Base-by-base conservation (phyloP, 2,888 invertebrate species). In the Barypeithes pellucidus region DNA sequence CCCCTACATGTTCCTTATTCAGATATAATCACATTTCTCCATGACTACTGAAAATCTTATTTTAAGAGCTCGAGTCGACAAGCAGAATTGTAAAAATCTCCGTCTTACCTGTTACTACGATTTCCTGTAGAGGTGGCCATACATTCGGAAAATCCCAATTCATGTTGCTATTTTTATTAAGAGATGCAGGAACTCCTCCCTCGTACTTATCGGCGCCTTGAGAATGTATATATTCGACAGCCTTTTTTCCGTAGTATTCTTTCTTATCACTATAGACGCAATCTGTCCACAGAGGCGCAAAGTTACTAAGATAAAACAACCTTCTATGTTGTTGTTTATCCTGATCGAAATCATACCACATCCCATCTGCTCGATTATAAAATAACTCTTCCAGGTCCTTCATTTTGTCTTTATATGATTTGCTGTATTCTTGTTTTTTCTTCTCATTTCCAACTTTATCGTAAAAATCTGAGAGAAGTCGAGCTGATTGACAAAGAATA, bases 101-200 rank as follows among this genome's bases (percentile, higher is more conserved):
- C 7, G 9, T 57, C 39, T 57, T 72, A 75, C 71, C 75, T 29
- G 91, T 89, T 0, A 95, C 90, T 0, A 93, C 86, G 62, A 94
- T 89, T 80, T 93, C 92, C 76, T 95, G 92, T 43, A 94, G 88
- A 5, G 95, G 95, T 0, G 95, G 92, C 95, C 95, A 96, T 0
- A 93, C 94, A 82, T 95, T 95, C 0, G 95, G 94, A 79, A 90
- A 91, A 83, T 94, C 94, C 94, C 94, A 93, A 82, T 94, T 92
- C 82, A 94, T 92, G 83, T 94, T 91, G 0, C 92, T 91, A 9
- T 91, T 91, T 14, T 88, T 85, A 76, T 75, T 85, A 36, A 93
- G 80, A 0, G 94, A 93, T 0, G 91, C 86, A 0, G 94, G 94
- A 18, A 93, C 88, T 8, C 94, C 94, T 2, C 94, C 81, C 18